These are phyloP conservation scores for Capitulum mitella DNA, from an alignment of 2,888 invertebrate genomes.

Conservation along the genomic window DNA sequence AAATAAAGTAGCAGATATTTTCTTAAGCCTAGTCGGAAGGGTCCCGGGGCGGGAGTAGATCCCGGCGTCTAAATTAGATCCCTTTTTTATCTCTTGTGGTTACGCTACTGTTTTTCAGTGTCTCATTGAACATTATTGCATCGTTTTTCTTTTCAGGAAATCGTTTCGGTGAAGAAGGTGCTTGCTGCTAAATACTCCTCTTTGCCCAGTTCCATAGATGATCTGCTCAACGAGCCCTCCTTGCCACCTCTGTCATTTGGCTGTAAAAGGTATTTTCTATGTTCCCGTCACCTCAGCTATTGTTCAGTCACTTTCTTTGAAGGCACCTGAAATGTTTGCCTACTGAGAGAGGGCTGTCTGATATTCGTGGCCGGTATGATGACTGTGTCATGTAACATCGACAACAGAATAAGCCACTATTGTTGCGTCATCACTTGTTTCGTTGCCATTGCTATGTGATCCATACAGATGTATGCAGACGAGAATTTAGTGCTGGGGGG, in stretches of 20 bases:
- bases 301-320: not conserved
- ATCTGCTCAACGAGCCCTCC: not conserved
- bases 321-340: not conserved
- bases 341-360: not conserved
- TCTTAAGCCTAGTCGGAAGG: no score
- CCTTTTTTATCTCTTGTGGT: no score
- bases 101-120: no score
- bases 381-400: not conserved
- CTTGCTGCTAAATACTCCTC: not conserved
- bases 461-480: no score
- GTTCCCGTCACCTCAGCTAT: not conserved
- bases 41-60: no score
- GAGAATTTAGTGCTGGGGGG: no score
- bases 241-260: not conserved
- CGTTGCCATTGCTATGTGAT: not conserved
- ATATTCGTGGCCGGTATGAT: not conserved
- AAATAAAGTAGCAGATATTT: no score
- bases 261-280: not conserved
- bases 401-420: no score
- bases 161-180: conserved; percentile 1
- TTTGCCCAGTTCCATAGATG: not conserved
- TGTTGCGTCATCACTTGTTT: not conserved
- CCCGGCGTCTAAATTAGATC: no score
- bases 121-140: no score
- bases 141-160: not conserved